phyloP scores from a whole-genome alignment of 2,797 vertebrate species.

The Trachops cirrhosus region DNA sequence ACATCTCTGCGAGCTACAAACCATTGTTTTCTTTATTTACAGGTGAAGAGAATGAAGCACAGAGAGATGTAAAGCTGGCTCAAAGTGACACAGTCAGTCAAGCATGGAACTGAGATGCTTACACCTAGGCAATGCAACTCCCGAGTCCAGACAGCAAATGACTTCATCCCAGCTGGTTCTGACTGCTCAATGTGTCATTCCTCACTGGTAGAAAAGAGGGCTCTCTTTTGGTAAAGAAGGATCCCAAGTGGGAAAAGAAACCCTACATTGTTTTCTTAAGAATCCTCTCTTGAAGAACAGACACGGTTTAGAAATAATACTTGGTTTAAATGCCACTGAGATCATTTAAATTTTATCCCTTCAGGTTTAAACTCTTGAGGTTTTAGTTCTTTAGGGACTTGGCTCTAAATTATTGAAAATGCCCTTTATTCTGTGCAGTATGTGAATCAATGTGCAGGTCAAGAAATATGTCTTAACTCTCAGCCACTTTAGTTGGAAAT shows the following conservation, averaged over 20 bases:
- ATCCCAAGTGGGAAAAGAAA: background rate
- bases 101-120: background rate
- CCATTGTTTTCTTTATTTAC: background rate
- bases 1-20: background rate
- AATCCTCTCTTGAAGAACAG: background rate
- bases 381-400: slow-evolving; percentile 20
- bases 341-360: slow-evolving; percentile 25
- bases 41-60: background rate
- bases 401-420: background rate
- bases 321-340: background rate
- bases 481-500: background rate
- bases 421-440: background rate
- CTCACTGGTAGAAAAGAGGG: background rate
- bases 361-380: background rate
- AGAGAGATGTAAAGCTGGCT: background rate
- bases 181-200: background rate
- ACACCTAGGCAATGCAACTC: background rate
- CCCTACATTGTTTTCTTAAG: background rate
- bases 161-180: background rate
- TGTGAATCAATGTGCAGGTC: background rate
- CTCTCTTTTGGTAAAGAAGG: background rate
- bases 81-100: background rate
- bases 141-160: background rate
- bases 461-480: background rate
- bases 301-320: background rate